A percentile compares a stretch with the other conserved stretches of the same genome.
These are phyloP conservation scores for Pelodiscus sinensis DNA, from an alignment of 2,113 vertebrate genomes.

Conservation along the genomic window DNA sequence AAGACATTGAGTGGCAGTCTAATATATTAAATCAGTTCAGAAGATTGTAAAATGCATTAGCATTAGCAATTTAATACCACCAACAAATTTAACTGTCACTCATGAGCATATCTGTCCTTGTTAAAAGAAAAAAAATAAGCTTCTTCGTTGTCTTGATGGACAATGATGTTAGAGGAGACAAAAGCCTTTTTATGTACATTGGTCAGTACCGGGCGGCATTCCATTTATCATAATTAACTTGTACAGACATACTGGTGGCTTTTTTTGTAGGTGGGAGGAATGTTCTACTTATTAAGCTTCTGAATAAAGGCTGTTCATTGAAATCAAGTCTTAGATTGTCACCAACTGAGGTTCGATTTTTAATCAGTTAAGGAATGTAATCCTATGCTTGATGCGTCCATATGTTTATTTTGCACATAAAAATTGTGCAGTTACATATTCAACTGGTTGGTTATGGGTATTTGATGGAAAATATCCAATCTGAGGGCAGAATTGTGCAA, in stretches of 20 bases:
- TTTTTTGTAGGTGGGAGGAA: constrained; percentile 26
- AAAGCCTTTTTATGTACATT: constrained; percentile 51
- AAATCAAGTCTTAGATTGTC: constrained; percentile 55
- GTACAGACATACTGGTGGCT: constrained; percentile 54
- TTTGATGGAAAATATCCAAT: constrained; percentile 40
- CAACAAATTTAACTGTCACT: constrained; percentile 86
- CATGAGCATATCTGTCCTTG: constrained; percentile 77
- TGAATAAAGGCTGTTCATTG: constrained; percentile 55
- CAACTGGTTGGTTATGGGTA: constrained; percentile 53
- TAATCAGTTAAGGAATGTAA: constrained; percentile 68
- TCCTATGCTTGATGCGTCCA: constrained; percentile 71
- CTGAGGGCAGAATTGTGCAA: neutral
- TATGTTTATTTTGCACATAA: constrained; percentile 61
- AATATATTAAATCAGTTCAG: constrained; percentile 85
- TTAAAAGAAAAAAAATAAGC: constrained; percentile 66
- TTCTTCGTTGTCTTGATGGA: constrained; percentile 69
- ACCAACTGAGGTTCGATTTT: constrained; percentile 55
- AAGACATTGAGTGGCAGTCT: constrained; percentile 83
- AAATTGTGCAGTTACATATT: constrained; percentile 62
- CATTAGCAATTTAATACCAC: constrained; percentile 85
- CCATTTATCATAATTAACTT: constrained; percentile 78
- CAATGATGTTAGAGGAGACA: constrained; percentile 65
- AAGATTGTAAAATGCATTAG: constrained; percentile 84
- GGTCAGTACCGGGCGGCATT: constrained; percentile 39
- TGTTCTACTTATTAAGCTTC: constrained; percentile 46